These are phyloP conservation scores for Parasteatoda lunata DNA, from an alignment of 2,888 invertebrate genomes.

Conservation along the genomic window DNA sequence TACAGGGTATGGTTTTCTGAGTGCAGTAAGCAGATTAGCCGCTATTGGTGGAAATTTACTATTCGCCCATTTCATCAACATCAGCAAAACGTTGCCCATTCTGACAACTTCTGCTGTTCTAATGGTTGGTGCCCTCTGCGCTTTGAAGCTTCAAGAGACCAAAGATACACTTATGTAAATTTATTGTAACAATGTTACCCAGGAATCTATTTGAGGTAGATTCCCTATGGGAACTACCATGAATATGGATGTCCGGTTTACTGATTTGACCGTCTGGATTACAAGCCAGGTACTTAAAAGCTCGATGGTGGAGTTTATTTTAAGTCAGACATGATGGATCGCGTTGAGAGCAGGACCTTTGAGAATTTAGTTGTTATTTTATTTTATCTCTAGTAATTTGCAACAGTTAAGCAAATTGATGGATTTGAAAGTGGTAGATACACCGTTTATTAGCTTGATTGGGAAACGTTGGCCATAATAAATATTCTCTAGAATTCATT, in stretches of 20 bases:
- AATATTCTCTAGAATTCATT: too few relatives aligned
- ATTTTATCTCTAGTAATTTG: too few relatives aligned
- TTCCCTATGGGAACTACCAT: background rate
- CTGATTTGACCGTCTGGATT: background rate
- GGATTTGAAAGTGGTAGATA: too few relatives aligned
- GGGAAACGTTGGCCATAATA: too few relatives aligned
- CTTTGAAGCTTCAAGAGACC: conserved; percentile 76
- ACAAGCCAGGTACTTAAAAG: too few relatives aligned
- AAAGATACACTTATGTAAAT: conserved; percentile 75
- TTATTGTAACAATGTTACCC: background rate
- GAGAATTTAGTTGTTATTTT: too few relatives aligned
- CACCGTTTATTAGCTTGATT: too few relatives aligned
- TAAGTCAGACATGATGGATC: too few relatives aligned
- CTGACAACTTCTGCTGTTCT: conserved; percentile 75
- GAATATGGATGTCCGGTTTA: background rate
- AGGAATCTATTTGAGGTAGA: background rate
- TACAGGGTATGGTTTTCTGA: conserved; percentile 76
- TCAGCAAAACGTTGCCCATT: conserved; percentile 75
- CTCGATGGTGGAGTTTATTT: too few relatives aligned
- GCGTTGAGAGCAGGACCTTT: too few relatives aligned
- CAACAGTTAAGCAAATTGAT: too few relatives aligned
- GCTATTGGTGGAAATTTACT: conserved; percentile 75
- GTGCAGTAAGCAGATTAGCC: conserved; percentile 75
- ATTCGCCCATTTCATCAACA: conserved; percentile 75
- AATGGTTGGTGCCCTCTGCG: conserved; percentile 75